Evolutionary conservation across 2,113 vertebrate species (phyloP).

Genomic region (Ia io): DNA sequence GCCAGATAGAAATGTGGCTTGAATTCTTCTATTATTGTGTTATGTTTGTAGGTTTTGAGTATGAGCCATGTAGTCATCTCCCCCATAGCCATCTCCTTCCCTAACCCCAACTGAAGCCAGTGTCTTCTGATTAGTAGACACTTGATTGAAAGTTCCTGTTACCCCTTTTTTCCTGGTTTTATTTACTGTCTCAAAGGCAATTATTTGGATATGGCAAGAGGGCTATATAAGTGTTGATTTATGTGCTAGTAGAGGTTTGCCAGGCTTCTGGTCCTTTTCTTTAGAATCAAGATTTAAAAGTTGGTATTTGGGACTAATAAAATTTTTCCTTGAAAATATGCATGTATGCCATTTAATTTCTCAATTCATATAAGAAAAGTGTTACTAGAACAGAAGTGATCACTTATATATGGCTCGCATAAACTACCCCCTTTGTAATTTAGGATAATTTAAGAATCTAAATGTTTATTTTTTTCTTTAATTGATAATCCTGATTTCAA

Average conservation of each 20-base stretch:
- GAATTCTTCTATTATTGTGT: not conserved
- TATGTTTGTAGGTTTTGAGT: not conserved
- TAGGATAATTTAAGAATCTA: not conserved
- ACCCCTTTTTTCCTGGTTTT: not conserved
- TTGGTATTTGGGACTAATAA: not conserved
- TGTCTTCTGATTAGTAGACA: not conserved
- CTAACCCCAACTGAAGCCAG: not conserved
- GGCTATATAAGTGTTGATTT: not conserved
- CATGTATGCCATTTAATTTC: not conserved
- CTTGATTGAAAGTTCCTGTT: not conserved
- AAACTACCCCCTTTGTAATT: not conserved
- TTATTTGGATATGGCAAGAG: not conserved
- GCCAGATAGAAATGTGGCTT: not conserved
- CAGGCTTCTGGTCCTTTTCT: not conserved
- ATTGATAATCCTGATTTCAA: not conserved
- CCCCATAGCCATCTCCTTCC: not conserved
- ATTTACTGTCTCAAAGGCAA: not conserved
- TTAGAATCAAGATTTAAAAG: not conserved
- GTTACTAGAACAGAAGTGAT: not conserved
- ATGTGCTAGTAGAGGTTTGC: not conserved
- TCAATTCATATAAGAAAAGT: not conserved
- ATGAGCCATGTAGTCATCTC: not conserved
- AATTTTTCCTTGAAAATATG: slow-evolving; percentile 5
- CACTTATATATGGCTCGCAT: not conserved
- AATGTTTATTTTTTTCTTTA: not conserved